These are phyloP conservation scores for Typhlichthys eigenmanni DNA, from an alignment of 2,797 vertebrate genomes.

Conservation along the genomic window DNA sequence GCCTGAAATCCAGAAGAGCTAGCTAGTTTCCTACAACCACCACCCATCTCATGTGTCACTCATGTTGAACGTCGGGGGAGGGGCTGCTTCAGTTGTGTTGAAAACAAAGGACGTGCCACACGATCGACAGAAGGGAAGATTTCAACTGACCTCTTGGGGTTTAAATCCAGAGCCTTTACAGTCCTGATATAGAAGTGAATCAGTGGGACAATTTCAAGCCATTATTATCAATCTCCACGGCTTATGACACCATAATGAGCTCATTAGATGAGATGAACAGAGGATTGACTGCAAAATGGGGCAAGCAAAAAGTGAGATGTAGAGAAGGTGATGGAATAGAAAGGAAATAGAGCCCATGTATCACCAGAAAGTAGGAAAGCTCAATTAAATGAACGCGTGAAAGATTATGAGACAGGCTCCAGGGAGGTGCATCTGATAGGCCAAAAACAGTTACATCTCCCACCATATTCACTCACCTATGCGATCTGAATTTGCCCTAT, in stretches of 20 bases:
- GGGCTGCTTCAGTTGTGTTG: conserved; percentile 3
- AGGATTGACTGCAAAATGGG: conserved; percentile 70
- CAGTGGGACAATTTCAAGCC: conserved; percentile 64
- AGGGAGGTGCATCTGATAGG: conserved; percentile 28
- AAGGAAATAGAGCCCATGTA: conserved; percentile 69
- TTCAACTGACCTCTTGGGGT: conserved; percentile 38
- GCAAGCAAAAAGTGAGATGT: conserved; percentile 65
- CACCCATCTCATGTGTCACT: conserved; percentile 16
- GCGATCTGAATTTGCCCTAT: background rate
- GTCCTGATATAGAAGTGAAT: conserved; percentile 64
- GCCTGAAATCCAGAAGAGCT: conserved; percentile 19
- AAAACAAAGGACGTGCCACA: conserved; percentile 43
- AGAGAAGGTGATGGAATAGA: conserved; percentile 72
- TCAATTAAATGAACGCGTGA: conserved; percentile 42
- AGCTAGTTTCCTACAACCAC: conserved; percentile 22
- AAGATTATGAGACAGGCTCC: conserved; percentile 35
- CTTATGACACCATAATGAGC: conserved; percentile 71
- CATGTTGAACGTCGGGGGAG: conserved; percentile 20
- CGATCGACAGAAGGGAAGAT: conserved; percentile 17
- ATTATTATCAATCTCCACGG: conserved; percentile 74
- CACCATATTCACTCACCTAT: conserved; percentile 14
- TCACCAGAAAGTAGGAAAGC: conserved; percentile 50
- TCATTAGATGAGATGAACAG: conserved; percentile 73
- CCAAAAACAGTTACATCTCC: conserved; percentile 9
- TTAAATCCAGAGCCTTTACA: conserved; percentile 46